Evolutionary conservation across 2,113 vertebrate species (phyloP).

Genomic region (Calyptommatus sinebrachiatus): DNA sequence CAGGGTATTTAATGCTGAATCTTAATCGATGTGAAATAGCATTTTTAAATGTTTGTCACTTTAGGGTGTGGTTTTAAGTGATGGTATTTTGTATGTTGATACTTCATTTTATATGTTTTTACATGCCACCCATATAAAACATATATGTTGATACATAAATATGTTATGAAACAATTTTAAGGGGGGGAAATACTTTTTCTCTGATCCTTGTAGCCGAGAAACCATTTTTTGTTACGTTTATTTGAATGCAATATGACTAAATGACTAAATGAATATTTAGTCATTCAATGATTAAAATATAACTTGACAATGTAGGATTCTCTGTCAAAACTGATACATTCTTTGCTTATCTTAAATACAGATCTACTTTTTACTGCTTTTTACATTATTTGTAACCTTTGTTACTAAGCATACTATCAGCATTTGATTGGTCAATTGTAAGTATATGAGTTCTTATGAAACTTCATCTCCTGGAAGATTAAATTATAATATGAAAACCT

Average conservation of each 20-base stretch:
- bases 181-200: neutral
- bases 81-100: slow-evolving; percentile 50
- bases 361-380: slow-evolving; percentile 54
- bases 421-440: slow-evolving; percentile 44
- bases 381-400: slow-evolving; percentile 55
- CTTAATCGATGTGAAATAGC: slow-evolving; percentile 38
- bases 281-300: too few relatives aligned
- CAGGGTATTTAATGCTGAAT: slow-evolving; percentile 25
- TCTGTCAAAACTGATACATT: slow-evolving; percentile 11
- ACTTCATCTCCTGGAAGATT: slow-evolving; percentile 55
- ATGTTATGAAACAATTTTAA: slow-evolving; percentile 29
- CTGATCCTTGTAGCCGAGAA: slow-evolving; percentile 23
- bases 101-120: slow-evolving; percentile 31
- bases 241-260: neutral
- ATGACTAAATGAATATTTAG: too few relatives aligned
- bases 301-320: neutral
- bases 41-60: slow-evolving; percentile 35
- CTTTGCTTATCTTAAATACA: slow-evolving; percentile 38
- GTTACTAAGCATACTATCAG: slow-evolving; percentile 48
- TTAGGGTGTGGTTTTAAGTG: slow-evolving; percentile 41
- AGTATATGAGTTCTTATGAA: slow-evolving; percentile 52
- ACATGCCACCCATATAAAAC: slow-evolving; percentile 21
- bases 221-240: slow-evolving; percentile 16
- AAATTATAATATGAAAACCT: slow-evolving; percentile 43
- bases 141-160: neutral